Conservation (phyloP, 2,888 invertebrate species). For the Drosophila dives region DNA sequence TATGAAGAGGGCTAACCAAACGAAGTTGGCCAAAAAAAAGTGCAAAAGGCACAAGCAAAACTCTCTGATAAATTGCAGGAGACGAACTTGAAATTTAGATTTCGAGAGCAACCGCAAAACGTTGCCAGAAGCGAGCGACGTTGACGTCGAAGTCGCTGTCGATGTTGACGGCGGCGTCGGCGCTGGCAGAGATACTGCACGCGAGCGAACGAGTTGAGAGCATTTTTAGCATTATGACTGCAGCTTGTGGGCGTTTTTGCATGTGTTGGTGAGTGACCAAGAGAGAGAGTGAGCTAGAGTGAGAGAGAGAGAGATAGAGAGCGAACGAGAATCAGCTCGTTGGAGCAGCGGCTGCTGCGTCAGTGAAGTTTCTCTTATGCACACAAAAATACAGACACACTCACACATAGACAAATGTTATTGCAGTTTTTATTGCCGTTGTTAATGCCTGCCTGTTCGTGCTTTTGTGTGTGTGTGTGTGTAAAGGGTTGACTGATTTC, state of each 20-base stretch:
- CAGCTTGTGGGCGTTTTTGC: slow-evolving; percentile 49
- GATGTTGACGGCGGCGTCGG: slow-evolving; percentile 4
- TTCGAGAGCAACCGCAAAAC: slow-evolving; percentile 71
- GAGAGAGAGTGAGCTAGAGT: background rate
- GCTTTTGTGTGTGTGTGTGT: slow-evolving; percentile 12
- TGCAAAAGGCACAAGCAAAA: slow-evolving; percentile 41
- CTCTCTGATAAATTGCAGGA: slow-evolving; percentile 69
- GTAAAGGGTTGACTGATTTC: slow-evolving; percentile 56
- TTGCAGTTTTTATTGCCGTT: slow-evolving; percentile 63
- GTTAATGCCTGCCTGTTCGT: slow-evolving; percentile 26
- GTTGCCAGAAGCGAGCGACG: slow-evolving; percentile 30
- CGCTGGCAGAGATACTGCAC: slow-evolving; percentile 38
- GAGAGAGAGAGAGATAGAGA: slow-evolving; percentile 9
- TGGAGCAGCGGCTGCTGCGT: slow-evolving; percentile 58
- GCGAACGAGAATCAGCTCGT: slow-evolving; percentile 31
- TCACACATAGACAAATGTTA: slow-evolving; percentile 30
- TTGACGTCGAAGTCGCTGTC: slow-evolving; percentile 9
- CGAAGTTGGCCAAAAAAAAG: slow-evolving; percentile 44
- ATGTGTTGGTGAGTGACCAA: slow-evolving; percentile 48
- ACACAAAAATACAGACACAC: slow-evolving; percentile 25
- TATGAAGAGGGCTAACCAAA: slow-evolving; percentile 58
- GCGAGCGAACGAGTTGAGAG: slow-evolving; percentile 48
- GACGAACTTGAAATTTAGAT: slow-evolving; percentile 82
- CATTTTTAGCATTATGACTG: slow-evolving; percentile 23
- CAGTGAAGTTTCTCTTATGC: slow-evolving; percentile 58